These are phyloP conservation scores for Protaetia brevitarsis DNA, from an alignment of 1,140 invertebrate species.

Conservation along the genomic window DNA sequence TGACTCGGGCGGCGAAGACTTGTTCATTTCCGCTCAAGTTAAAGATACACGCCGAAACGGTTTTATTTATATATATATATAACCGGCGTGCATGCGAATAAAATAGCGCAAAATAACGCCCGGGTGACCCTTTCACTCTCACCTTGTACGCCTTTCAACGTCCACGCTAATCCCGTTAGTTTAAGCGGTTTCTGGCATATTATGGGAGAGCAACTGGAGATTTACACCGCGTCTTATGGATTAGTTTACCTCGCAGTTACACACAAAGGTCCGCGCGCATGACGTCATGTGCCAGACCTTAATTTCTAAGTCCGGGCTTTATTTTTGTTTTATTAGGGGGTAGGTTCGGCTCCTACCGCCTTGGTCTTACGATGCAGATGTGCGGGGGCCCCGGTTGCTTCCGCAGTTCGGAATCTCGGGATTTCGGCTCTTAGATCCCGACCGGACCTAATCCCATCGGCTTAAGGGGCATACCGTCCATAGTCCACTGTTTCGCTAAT, in stretches of 20 bases:
- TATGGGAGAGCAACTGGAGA: conserved; percentile 48
- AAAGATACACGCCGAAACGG: no score
- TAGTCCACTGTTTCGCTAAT: conserved; percentile 51
- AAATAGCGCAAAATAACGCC: conserved; percentile 1
- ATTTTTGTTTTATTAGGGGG: conserved; percentile 46
- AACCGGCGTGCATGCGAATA: no score
- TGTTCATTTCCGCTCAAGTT: conserved; percentile 29
- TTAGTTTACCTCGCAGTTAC: conserved; percentile 49
- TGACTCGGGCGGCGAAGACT: conserved; percentile 26
- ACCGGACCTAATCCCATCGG: conserved; percentile 47
- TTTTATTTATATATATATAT: no score
- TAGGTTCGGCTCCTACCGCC: no score
- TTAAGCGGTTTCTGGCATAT: conserved; percentile 67
- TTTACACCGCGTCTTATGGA: conserved; percentile 57
- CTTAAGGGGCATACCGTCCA: conserved; percentile 47
- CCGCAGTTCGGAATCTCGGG: conserved; percentile 44
- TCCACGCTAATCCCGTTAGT: conserved; percentile 65
- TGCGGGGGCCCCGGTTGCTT: conserved; percentile 30
- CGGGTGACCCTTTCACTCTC: no score
- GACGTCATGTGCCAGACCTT: conserved; percentile 32
- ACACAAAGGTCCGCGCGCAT: conserved; percentile 39
- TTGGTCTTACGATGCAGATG: conserved; percentile 46
- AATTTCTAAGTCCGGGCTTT: conserved; percentile 43
- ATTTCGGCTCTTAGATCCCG: conserved; percentile 43
- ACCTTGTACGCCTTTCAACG: conserved; percentile 49